Percentiles rank a stretch among this genome's conserved stretches.
phyloP scores from a whole-genome alignment of 35 echinoderm and acorn worm species.

The Ophioderma brevispina region DNA sequence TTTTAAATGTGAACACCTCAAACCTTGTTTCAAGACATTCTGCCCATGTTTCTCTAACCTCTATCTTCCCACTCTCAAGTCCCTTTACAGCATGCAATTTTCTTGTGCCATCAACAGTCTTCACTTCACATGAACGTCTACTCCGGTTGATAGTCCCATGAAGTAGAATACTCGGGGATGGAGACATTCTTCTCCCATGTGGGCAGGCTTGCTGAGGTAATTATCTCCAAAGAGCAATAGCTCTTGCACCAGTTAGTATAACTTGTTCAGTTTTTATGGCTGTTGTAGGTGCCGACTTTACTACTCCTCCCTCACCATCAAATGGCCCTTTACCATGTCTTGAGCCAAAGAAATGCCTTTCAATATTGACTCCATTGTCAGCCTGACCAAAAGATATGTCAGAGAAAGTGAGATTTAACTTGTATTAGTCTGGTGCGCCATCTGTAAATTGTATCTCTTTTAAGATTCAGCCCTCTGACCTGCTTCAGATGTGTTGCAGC shows the following conservation, averaged over 20 bases:
- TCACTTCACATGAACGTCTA: no score
- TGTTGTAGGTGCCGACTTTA: slow-evolving; percentile 43
- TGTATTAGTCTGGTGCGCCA: slow-evolving; percentile 23
- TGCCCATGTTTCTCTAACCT: no score
- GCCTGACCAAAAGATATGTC: slow-evolving; percentile 27
- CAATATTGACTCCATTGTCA: slow-evolving; percentile 16
- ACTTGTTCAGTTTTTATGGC: neutral
- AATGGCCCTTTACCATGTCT: slow-evolving; percentile 58
- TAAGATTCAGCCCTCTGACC: slow-evolving; percentile 1
- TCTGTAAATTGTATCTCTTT: slow-evolving; percentile 19
- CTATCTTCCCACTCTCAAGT: no score
- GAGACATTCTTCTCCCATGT: no score
- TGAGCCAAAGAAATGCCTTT: slow-evolving; percentile 59
- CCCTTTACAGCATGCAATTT: no score
- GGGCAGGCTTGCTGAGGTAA: no score
- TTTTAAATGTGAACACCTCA: no score
- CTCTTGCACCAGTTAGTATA: neutral
- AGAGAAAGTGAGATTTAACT: slow-evolving; percentile 8
- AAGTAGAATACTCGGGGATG: no score
- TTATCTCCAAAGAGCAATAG: no score
- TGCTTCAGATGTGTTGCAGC: neutral
- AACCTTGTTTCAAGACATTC: no score
- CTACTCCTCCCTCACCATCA: slow-evolving; percentile 59
- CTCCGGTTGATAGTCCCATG: no score
- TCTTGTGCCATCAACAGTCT: no score